Evolutionary conservation across 2,797 vertebrate species (phyloP).

Genomic region (Sparus aurata): DNA sequence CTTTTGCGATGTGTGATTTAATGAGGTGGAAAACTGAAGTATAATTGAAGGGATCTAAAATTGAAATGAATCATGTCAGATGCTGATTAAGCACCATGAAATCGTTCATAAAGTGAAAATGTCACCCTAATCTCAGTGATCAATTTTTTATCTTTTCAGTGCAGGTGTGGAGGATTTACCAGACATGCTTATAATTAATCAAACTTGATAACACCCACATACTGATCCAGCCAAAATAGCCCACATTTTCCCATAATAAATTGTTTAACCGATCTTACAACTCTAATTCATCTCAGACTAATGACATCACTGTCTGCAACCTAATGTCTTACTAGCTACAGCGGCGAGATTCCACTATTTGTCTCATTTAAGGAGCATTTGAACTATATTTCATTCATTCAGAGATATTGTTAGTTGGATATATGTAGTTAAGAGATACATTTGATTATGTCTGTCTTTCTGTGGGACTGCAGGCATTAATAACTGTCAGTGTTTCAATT

Average conservation of each 20-base stretch:
- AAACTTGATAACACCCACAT: conserved; percentile 14
- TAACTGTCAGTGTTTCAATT: conserved; percentile 32
- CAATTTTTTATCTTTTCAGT: conserved; percentile 29
- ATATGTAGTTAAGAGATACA: conserved; percentile 22
- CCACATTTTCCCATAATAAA: conserved; percentile 11
- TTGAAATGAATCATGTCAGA: conserved; percentile 26
- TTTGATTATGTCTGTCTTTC: conserved; percentile 19
- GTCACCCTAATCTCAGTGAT: conserved; percentile 31
- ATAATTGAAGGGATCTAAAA: conserved; percentile 6
- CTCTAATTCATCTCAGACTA: conserved; percentile 19
- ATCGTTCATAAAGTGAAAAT: conserved; percentile 33
- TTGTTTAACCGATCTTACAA: conserved; percentile 13
- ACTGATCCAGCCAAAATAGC: conserved; percentile 11
- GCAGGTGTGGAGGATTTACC: conserved; percentile 16
- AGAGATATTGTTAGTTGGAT: conserved; percentile 19
- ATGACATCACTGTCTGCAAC: conserved; percentile 15
- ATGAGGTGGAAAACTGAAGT: conserved; percentile 16
- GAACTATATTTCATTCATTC: conserved; percentile 28
- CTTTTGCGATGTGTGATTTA: conserved; percentile 8
- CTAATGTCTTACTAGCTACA: conserved; percentile 1
- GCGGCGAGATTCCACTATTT: conserved; percentile 3
- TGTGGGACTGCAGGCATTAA: conserved; percentile 18
- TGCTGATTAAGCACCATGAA: conserved; percentile 5
- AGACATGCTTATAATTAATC: conserved; percentile 17
- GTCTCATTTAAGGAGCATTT: conserved; percentile 15